phyloP scores from a whole-genome alignment of 1,140 invertebrate genomes.

The Hylyphantes graminicola region DNA sequence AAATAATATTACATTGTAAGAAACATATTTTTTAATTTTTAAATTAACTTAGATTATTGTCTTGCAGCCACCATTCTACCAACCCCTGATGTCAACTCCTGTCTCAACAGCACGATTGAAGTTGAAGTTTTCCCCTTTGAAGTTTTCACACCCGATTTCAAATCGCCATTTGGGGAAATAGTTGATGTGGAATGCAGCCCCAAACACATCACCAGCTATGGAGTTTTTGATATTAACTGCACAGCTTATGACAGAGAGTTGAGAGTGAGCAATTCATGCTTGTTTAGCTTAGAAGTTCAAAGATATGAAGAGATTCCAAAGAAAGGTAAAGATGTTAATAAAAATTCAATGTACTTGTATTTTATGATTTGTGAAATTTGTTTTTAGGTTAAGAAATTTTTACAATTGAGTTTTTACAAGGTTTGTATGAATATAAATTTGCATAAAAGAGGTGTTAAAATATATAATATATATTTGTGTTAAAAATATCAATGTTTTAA shows the following conservation, averaged over 20 bases:
- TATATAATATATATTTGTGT: not conserved
- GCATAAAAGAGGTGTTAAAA: not conserved
- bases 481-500: not conserved
- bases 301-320: not conserved
- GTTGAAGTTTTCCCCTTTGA: conserved; percentile 25
- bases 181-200: conserved; percentile 6
- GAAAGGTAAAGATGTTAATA: not conserved
- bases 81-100: conserved; percentile 2
- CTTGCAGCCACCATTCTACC: conserved; percentile 2
- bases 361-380: not conserved
- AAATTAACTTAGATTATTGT: not conserved
- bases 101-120: conserved; percentile 9
- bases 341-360: not conserved
- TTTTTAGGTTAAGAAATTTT: not conserved
- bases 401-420: not conserved
- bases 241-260: conserved; percentile 22
- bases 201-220: conserved; percentile 5
- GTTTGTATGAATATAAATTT: not conserved
- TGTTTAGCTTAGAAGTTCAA: conserved; percentile 17
- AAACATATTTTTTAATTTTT: not conserved
- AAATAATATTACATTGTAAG: not conserved
- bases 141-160: conserved; percentile 5
- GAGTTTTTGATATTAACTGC: conserved; percentile 3
- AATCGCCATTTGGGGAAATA: conserved; percentile 22
- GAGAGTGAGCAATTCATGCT: not conserved